Evolutionary conservation across 2,113 vertebrate species (phyloP).

Genomic region (Varanus salvator): DNA sequence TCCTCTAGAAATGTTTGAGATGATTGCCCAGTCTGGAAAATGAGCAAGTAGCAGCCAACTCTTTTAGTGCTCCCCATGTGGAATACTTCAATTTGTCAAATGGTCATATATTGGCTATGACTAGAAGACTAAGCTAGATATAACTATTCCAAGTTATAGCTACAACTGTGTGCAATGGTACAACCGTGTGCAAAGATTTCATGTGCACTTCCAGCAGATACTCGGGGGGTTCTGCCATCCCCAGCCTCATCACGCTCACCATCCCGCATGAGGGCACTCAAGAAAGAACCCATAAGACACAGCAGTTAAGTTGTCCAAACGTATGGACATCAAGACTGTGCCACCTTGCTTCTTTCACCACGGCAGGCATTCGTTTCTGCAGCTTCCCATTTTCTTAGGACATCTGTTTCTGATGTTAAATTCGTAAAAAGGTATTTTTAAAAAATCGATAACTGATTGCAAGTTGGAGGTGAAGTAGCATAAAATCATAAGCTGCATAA

Average conservation of each 20-base stretch:
- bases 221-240: not conserved
- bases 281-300: not conserved
- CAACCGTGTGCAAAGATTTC: constrained; percentile 9
- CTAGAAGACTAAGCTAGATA: not conserved
- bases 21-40: constrained; percentile 42
- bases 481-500: too few relatives aligned
- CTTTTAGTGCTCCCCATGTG: constrained; percentile 1
- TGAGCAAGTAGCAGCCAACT: constrained; percentile 43
- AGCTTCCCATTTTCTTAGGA: too few relatives aligned
- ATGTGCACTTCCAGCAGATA: constrained; percentile 11
- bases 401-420: not conserved
- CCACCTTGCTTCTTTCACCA: not conserved
- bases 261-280: not conserved
- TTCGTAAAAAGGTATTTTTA: not conserved
- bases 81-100: too few relatives aligned
- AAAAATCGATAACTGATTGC: too few relatives aligned
- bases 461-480: too few relatives aligned
- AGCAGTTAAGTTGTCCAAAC: not conserved
- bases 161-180: not conserved
- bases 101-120: not conserved
- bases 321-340: not conserved
- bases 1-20: constrained; percentile 41
- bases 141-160: not conserved
- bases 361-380: not conserved
- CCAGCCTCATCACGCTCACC: not conserved